phyloP scores from a whole-genome alignment of 2,888 invertebrate species.

The Brassicogethes aeneus region DNA sequence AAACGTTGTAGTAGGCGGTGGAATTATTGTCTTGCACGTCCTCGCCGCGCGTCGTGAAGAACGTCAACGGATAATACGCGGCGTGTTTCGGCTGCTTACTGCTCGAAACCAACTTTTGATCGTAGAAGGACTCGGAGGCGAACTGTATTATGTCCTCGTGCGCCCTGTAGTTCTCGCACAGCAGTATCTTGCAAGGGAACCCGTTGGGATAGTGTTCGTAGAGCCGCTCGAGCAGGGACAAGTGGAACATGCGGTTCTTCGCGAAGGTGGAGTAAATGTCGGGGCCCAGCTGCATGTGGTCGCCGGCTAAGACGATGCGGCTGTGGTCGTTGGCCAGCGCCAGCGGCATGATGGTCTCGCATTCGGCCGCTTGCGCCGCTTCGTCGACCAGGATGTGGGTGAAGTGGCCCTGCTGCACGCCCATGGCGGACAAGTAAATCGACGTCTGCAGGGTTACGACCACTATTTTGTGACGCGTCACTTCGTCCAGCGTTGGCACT shows the following conservation, averaged over 20 bases:
- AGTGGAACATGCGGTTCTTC: slow-evolving; percentile 58
- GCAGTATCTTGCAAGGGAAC: slow-evolving; percentile 68
- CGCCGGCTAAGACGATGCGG: slow-evolving; percentile 72
- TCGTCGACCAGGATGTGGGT: slow-evolving; percentile 80
- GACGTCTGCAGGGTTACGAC: slow-evolving; percentile 75
- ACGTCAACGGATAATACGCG: slow-evolving; percentile 64
- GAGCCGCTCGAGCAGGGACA: slow-evolving; percentile 67
- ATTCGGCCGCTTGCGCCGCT: slow-evolving; percentile 81
- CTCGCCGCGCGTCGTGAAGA: slow-evolving; percentile 71
- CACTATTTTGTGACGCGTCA: slow-evolving; percentile 60
- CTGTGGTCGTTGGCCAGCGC: slow-evolving; percentile 63
- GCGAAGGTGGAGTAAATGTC: slow-evolving; percentile 71
- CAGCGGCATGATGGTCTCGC: slow-evolving; percentile 73
- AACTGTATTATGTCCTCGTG: slow-evolving; percentile 74
- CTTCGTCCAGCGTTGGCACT: slow-evolving; percentile 61
- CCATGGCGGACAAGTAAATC: slow-evolving; percentile 60
- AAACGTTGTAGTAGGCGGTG: slow-evolving; percentile 74
- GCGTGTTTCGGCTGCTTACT: slow-evolving; percentile 63
- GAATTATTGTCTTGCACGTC: slow-evolving; percentile 70
- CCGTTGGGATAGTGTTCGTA: slow-evolving; percentile 63
- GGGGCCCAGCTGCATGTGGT: slow-evolving; percentile 78
- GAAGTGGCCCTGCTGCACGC: slow-evolving; percentile 59
- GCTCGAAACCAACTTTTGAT: slow-evolving; percentile 63
- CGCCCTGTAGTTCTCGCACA: slow-evolving; percentile 76
- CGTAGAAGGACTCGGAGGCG: slow-evolving; percentile 75